Evolutionary conservation across 2,113 vertebrate genomes (phyloP).

Genomic region (Coreoperca whiteheadi): DNA sequence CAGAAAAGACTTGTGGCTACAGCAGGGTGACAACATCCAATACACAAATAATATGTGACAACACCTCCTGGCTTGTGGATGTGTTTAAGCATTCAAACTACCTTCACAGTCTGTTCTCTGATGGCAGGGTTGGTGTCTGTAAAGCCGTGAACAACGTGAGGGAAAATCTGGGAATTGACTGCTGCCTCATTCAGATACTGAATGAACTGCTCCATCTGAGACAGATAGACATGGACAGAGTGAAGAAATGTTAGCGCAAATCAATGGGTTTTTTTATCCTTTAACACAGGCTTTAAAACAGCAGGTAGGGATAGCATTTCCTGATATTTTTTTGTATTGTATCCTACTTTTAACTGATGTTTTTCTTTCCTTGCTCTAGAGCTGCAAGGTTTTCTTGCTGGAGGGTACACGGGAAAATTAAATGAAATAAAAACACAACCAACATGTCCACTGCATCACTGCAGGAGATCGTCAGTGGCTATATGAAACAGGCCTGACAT

Average conservation of each 20-base stretch:
- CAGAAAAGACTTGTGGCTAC: neutral
- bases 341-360: neutral
- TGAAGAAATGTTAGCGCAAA: neutral
- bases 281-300: neutral
- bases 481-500: slow-evolving; percentile 22
- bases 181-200: slow-evolving; percentile 93
- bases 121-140: slow-evolving; percentile 96
- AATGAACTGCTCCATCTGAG: slow-evolving; percentile 95
- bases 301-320: neutral
- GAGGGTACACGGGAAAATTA: neutral
- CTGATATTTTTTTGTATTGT: neutral
- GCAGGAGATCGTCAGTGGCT: neutral
- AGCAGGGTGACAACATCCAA: neutral
- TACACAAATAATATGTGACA: neutral
- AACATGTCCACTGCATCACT: neutral
- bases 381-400: neutral
- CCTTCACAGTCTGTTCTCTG: slow-evolving; percentile 95
- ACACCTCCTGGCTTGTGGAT: neutral
- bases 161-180: slow-evolving; percentile 94
- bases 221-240: neutral
- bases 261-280: neutral
- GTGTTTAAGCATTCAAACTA: slow-evolving; percentile 53
- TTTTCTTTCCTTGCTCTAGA: neutral
- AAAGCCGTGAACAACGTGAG: slow-evolving; percentile 93
- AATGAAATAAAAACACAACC: neutral